Evolutionary conservation across 2,797 vertebrate species (phyloP).

Genomic region (Galaxias olidus): DNA sequence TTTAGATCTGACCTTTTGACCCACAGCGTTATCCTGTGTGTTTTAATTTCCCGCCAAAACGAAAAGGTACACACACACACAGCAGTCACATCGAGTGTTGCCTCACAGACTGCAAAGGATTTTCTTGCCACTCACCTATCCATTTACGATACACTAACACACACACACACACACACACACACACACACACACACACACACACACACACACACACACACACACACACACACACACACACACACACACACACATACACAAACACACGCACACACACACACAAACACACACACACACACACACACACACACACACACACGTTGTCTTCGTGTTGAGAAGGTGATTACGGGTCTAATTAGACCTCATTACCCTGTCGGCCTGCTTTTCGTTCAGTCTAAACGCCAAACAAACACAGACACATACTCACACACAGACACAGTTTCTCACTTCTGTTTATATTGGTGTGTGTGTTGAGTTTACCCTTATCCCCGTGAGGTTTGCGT

Average conservation of each 20-base stretch:
- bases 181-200: background rate
- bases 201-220: conserved; percentile 2
- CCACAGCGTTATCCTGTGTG: too few species aligned
- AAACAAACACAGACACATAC: background rate
- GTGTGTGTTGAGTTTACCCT: background rate
- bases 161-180: background rate
- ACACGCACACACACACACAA: background rate
- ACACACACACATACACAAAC: background rate
- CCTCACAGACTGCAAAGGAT: background rate
- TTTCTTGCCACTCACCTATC: background rate
- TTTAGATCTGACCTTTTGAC: too few species aligned
- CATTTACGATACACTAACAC: background rate
- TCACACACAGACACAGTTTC: background rate
- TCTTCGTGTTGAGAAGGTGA: conserved; percentile 17
- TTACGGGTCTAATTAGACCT: conserved; percentile 36
- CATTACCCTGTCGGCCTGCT: conserved; percentile 37
- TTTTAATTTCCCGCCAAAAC: too few species aligned
- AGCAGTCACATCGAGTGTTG: background rate
- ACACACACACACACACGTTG: conserved; percentile 14
- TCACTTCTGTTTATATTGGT: background rate
- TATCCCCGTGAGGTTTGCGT: background rate
- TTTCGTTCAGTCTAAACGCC: conserved; percentile 35
- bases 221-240: conserved; percentile 17
- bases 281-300: conserved; percentile 6
- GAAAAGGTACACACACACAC: too few species aligned